Conservation (phyloP, 2,888 invertebrate genomes). For the Cephus sareptanus region DNA sequence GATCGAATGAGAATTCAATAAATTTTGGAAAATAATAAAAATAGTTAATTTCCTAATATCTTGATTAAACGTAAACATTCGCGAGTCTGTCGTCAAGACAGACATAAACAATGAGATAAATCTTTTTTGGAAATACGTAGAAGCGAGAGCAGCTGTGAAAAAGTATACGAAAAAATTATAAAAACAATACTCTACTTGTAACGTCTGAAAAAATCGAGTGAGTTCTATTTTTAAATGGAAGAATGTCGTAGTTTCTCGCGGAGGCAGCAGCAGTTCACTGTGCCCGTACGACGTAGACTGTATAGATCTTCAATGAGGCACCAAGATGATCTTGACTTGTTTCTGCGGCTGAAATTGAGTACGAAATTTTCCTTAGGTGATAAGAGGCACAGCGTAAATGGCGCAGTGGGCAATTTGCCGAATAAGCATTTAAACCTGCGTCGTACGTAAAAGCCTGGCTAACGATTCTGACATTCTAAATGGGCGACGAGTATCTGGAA, state of each 20-base stretch:
- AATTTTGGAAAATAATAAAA: background rate
- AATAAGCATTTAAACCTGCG: conserved; percentile 6
- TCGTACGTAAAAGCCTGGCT: background rate
- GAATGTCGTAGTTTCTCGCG: background rate
- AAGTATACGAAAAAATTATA: background rate
- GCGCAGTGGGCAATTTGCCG: conserved; percentile 49
- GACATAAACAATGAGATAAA: background rate
- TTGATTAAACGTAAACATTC: background rate
- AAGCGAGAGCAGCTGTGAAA: background rate
- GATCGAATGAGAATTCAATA: background rate
- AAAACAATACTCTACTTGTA: background rate
- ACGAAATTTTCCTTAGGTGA: conserved; percentile 15
- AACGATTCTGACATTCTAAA: conserved; percentile 1
- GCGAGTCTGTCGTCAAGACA: background rate
- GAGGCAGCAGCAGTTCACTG: background rate
- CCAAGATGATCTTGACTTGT: background rate
- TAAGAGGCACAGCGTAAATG: conserved; percentile 13
- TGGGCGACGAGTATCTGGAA: background rate
- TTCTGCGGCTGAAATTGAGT: background rate
- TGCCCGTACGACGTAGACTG: background rate
- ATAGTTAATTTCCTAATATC: background rate
- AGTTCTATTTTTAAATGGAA: background rate
- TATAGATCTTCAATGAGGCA: background rate
- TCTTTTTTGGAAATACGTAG: background rate
- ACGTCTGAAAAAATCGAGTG: background rate